Evolutionary conservation across 2,888 invertebrate species (phyloP).

Genomic region (Protodeltote pygarga): DNA sequence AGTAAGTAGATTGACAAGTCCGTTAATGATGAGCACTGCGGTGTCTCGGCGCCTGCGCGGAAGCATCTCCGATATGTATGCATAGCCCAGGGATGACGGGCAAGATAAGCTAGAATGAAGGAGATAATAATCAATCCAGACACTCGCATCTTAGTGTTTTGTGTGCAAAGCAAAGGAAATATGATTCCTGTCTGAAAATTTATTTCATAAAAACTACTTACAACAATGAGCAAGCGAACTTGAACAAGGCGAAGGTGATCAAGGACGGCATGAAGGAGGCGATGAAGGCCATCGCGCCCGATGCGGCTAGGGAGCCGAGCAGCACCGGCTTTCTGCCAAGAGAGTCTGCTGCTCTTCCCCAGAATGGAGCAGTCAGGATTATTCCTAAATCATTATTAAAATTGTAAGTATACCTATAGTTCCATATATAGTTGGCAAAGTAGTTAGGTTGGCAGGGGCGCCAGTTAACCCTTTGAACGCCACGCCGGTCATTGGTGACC

Average conservation of each 20-base stretch:
- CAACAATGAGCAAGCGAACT: conserved; percentile 74
- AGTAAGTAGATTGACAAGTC: conserved; percentile 68
- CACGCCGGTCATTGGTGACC: too few relatives aligned
- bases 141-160: neutral
- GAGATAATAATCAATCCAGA: neutral
- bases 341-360: conserved; percentile 76
- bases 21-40: conserved; percentile 70
- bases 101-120: conserved; percentile 65
- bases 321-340: conserved; percentile 74
- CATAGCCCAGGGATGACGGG: conserved; percentile 63
- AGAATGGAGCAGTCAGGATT: conserved; percentile 75
- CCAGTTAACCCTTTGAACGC: too few relatives aligned
- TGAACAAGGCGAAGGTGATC: conserved; percentile 66
- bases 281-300: conserved; percentile 63
- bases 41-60: conserved; percentile 66
- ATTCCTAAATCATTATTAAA: too few relatives aligned
- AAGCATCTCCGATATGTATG: conserved; percentile 69
- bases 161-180: neutral
- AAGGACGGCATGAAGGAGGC: conserved; percentile 75
- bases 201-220: conserved; percentile 55
- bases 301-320: conserved; percentile 59
- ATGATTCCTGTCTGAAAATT: neutral
- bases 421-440: too few relatives aligned
- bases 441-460: too few relatives aligned
- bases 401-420: too few relatives aligned